phyloP scores from a whole-genome alignment of 2,797 vertebrate species.

The Gorsachius magnificus region DNA sequence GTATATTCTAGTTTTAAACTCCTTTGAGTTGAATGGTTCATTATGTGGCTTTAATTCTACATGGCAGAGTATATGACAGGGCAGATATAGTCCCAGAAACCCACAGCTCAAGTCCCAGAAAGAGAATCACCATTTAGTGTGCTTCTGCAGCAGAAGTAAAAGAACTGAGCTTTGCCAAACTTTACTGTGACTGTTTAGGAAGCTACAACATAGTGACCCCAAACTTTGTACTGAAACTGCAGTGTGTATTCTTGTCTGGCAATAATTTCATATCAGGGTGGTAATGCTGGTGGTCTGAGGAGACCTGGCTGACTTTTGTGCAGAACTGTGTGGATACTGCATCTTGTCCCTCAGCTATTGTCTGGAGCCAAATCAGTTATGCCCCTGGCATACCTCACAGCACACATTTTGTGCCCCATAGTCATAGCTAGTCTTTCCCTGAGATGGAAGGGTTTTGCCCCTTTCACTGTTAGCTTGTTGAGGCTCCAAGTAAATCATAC shows the following conservation, averaged over 20 bases:
- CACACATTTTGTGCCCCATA: not conserved
- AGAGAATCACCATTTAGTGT: not conserved
- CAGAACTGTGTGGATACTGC: not conserved
- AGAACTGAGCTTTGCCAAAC: not conserved
- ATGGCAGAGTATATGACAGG: not conserved
- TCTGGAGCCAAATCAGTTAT: not conserved
- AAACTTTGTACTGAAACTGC: not conserved
- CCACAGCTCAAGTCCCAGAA: not conserved
- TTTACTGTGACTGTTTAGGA: not conserved
- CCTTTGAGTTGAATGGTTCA: not conserved
- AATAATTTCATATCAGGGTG: not conserved
- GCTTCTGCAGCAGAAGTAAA: not conserved
- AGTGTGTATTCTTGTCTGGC: not conserved
- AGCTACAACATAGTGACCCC: not conserved
- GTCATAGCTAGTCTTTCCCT: not conserved
- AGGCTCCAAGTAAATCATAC: not conserved
- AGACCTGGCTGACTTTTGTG: not conserved
- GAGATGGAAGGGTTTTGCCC: not conserved
- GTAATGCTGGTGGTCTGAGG: not conserved
- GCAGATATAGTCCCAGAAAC: not conserved
- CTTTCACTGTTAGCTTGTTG: not conserved
- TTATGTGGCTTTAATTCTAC: not conserved
- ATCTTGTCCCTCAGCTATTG: not conserved
- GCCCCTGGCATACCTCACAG: not conserved
- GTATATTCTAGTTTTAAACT: not conserved